These are phyloP conservation scores for Tetranychus truncatus DNA, from an alignment of 2,888 invertebrate genomes.

Conservation along the genomic window DNA sequence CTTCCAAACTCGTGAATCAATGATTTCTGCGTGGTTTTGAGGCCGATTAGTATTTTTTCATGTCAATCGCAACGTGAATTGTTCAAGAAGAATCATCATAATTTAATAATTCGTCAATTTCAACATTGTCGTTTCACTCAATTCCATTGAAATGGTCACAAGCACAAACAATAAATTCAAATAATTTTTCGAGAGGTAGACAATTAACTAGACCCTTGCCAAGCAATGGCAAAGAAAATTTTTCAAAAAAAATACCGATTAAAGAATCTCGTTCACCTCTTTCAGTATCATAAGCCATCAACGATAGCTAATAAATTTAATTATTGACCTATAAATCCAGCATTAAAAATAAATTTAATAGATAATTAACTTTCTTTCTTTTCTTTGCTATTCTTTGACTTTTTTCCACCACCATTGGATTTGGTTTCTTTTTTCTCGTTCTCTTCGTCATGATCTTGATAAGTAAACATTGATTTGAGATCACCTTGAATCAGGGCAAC, in stretches of 20 bases:
- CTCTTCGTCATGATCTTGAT: constrained; percentile 48
- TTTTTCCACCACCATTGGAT: neutral
- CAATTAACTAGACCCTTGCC: neutral
- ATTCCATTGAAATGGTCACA: no score
- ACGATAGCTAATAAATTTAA: neutral
- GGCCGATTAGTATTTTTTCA: no score
- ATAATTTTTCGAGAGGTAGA: no score
- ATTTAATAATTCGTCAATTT: no score
- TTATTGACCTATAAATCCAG: neutral
- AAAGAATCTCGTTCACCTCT: no score
- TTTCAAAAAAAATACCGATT: neutral
- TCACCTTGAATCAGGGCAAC: constrained; percentile 77
- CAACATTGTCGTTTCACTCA: no score
- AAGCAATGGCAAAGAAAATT: neutral
- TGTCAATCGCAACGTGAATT: no score
- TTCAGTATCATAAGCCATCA: no score
- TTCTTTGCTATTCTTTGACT: neutral
- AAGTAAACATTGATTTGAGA: constrained; percentile 61
- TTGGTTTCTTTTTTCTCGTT: constrained; percentile 29
- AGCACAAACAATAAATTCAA: no score
- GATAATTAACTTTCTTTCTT: neutral
- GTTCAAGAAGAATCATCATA: no score
- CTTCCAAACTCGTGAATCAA: no score
- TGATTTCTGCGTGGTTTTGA: no score
- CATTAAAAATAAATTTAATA: neutral